These are phyloP conservation scores for Athene noctua DNA, from an alignment of 2,113 vertebrate species.

Conservation along the genomic window DNA sequence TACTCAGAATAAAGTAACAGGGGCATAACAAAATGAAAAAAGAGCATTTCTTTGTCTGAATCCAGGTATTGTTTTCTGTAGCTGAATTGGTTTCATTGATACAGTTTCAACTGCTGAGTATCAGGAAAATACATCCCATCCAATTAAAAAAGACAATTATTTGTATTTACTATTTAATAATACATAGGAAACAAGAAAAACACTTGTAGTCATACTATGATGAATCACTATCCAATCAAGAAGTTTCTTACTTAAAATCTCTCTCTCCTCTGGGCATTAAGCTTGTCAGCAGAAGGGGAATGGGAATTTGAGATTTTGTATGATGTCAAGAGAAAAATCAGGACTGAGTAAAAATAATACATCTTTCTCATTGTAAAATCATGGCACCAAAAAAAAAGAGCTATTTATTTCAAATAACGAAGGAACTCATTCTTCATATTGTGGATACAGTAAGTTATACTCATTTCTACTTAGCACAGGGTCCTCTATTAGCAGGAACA, in stretches of 20 bases:
- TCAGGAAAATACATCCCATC: background rate
- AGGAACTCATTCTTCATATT: background rate
- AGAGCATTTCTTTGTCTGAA: slow-evolving; percentile 12
- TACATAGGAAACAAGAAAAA: background rate
- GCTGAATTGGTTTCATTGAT: background rate
- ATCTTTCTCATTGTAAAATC: background rate
- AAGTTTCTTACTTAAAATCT: background rate
- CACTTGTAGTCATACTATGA: background rate
- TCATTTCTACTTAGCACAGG: background rate
- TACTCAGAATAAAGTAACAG: background rate
- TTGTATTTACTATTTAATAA: background rate
- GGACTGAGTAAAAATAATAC: background rate
- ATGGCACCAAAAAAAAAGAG: background rate
- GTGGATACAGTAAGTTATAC: background rate
- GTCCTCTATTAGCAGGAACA: background rate
- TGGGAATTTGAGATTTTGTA: background rate
- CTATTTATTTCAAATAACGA: background rate
- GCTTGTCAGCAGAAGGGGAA: background rate
- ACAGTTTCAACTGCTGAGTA: background rate
- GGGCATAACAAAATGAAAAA: background rate
- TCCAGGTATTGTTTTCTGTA: slow-evolving; percentile 5
- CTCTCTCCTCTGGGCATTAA: background rate
- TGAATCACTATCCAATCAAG: background rate
- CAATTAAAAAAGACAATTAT: background rate
- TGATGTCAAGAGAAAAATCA: background rate